Evolutionary conservation across 2,113 vertebrate species (phyloP), one percentile per base, ranked within the genome.

Genomic region (Gallinago media): DNA sequence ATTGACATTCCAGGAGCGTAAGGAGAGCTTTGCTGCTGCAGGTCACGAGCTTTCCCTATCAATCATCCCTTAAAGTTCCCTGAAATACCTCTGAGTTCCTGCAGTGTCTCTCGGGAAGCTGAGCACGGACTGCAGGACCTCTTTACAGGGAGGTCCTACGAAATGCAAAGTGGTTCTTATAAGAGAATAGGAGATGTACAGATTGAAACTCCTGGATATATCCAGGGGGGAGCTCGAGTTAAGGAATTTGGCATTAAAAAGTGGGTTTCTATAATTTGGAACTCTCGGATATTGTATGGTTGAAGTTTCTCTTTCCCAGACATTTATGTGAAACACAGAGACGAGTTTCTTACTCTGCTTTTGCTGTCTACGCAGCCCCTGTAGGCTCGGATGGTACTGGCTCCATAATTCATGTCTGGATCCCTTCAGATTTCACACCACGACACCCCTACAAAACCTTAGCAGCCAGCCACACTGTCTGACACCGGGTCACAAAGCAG

Each of bases 11-110:
- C 36, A 68, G 31, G 15, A 38, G 42, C 7, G 15, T 25, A 46
- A 72, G 19, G 32, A 79, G 15, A 1, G 2, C 17, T 72, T 92
- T 5, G 1, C 16, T 63, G n/a, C 23, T 77, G 27, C 25, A 61
- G 12, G 25, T 62, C 34, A 20, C 0, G 0, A 1, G 0, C 8
- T 34, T 46, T 56, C 21, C 15, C 23, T 38, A 5, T 18, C 26
- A 67, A 13, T 73, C 44, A 66, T 6, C 12, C 34, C 46, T 66
- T 50, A 32, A 54, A 81, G 34, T 68, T 55, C 21, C 9, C 44
- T 58, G 49, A 12, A 9, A 49, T 13, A 52, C 4, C 19, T 21
- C 34, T 62, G 32, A 84, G 49, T 49, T 36, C 47, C 26, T 90
- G 20, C 42, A 61, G 5, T 63, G 44, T 34, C 31, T 66, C 23